Conservation (phyloP, 2,888 invertebrate genomes). For the Parapristionchus giblindavisi region DNA sequence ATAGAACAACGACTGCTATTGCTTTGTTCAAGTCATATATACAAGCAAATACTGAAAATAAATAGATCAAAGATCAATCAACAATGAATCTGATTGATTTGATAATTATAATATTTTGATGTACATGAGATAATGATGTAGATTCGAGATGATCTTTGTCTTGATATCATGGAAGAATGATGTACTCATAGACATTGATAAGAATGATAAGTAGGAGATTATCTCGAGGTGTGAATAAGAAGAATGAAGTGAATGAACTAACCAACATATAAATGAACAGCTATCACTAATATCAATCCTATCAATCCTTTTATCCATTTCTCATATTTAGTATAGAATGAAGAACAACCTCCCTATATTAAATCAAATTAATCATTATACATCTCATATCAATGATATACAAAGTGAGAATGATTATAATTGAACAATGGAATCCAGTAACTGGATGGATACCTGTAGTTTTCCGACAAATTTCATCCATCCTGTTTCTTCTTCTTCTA, state of each 20-base stretch:
- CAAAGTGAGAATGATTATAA: background rate
- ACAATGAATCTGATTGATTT: too few species aligned
- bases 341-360: background rate
- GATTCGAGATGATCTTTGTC: too few species aligned
- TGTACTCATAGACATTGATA: too few species aligned
- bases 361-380: background rate
- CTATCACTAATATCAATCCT: background rate
- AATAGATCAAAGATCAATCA: background rate
- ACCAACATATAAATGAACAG: constrained; percentile 30
- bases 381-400: background rate
- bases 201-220: background rate
- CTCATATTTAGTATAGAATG: background rate
- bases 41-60: constrained; percentile 46
- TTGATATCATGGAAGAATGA: too few species aligned
- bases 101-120: too few species aligned
- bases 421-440: background rate
- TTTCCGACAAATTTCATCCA: constrained; percentile 32
- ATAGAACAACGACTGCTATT: constrained; percentile 43
- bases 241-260: background rate
- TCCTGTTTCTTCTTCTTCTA: constrained; percentile 34
- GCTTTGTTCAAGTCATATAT: constrained; percentile 44
- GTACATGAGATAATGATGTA: too few species aligned
- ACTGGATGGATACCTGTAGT: background rate
- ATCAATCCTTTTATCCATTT: constrained; percentile 15
- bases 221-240: background rate